Conservation (phyloP, 2,888 invertebrate genomes). For the Aricia artaxerxes region DNA sequence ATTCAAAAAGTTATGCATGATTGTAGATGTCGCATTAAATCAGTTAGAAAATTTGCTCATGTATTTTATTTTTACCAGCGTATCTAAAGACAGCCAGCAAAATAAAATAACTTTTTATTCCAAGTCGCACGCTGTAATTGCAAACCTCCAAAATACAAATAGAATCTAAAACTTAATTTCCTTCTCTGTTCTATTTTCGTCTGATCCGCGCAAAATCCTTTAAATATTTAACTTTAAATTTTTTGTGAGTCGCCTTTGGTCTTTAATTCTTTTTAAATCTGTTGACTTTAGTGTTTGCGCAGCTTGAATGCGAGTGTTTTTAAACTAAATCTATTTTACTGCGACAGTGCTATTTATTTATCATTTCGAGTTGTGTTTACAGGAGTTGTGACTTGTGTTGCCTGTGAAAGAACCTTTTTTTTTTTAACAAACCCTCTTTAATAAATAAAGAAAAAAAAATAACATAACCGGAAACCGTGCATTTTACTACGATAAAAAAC, state of each 20-base stretch:
- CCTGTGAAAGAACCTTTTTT: not conserved
- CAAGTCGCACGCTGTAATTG: not conserved
- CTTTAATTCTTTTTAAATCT: constrained; percentile 21
- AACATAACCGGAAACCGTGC: too few species aligned
- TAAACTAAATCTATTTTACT: not conserved
- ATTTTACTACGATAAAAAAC: too few species aligned
- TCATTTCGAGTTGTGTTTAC: not conserved
- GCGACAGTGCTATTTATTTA: not conserved
- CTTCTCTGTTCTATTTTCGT: not conserved
- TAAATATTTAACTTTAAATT: constrained; percentile 18
- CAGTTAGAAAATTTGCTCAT: not conserved
- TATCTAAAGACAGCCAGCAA: not conserved
- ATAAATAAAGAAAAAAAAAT: too few species aligned
- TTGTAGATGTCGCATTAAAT: too few species aligned
- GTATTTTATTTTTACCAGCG: not conserved
- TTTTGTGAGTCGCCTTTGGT: constrained; percentile 8
- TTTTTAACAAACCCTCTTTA: too few species aligned
- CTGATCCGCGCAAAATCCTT: not conserved
- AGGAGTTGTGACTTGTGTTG: not conserved
- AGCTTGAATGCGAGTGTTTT: not conserved
- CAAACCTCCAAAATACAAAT: constrained; percentile 6
- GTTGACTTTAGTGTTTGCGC: constrained; percentile 11
- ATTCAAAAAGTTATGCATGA: too few species aligned
- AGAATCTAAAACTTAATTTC: not conserved
- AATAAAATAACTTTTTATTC: constrained; percentile 1